phyloP scores from a whole-genome alignment of 2,113 vertebrate species.

The Nymphicus hollandicus region DNA sequence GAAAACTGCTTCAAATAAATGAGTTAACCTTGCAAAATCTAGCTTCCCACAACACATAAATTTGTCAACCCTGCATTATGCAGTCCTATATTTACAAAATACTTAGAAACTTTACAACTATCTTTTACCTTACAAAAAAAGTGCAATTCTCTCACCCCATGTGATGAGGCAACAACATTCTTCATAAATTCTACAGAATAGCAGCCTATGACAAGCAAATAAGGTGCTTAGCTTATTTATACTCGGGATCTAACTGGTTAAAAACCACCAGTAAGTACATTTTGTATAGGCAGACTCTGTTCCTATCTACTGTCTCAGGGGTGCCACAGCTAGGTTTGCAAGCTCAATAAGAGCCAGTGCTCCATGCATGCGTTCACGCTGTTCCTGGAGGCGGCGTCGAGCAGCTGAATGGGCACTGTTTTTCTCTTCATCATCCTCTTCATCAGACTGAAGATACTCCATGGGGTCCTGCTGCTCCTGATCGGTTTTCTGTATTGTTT shows the following conservation, averaged over 20 bases:
- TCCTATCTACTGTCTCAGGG: slow-evolving; percentile 69
- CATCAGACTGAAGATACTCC: slow-evolving; percentile 90
- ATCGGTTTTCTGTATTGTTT: slow-evolving; percentile 81
- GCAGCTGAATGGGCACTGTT: slow-evolving; percentile 76
- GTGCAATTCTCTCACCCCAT: slow-evolving; percentile 83
- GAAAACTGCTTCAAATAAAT: slow-evolving; percentile 76
- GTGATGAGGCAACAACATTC: slow-evolving; percentile 86
- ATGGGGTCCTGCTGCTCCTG: slow-evolving; percentile 97
- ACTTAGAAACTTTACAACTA: slow-evolving; percentile 80
- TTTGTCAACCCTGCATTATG: slow-evolving; percentile 79
- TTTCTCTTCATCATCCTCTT: slow-evolving; percentile 84
- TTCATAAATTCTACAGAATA: slow-evolving; percentile 97
- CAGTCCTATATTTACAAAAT: slow-evolving; percentile 84
- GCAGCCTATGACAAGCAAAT: slow-evolving; percentile 97
- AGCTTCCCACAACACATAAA: slow-evolving; percentile 57
- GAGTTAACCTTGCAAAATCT: slow-evolving; percentile 90
- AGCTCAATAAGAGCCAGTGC: slow-evolving; percentile 96
- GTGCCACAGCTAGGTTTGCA: slow-evolving; percentile 86
- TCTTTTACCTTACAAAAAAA: slow-evolving; percentile 79
- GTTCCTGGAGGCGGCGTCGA: slow-evolving; percentile 88
- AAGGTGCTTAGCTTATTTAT: slow-evolving; percentile 99
- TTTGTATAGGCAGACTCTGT: slow-evolving; percentile 37
- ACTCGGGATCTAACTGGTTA: slow-evolving; percentile 74
- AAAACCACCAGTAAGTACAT: slow-evolving; percentile 67
- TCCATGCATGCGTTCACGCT: slow-evolving; percentile 93